Percentiles rank a stretch among this genome's conserved stretches.
phyloP scores from a whole-genome alignment of 2,113 vertebrate genomes.

The Garra rufa region DNA sequence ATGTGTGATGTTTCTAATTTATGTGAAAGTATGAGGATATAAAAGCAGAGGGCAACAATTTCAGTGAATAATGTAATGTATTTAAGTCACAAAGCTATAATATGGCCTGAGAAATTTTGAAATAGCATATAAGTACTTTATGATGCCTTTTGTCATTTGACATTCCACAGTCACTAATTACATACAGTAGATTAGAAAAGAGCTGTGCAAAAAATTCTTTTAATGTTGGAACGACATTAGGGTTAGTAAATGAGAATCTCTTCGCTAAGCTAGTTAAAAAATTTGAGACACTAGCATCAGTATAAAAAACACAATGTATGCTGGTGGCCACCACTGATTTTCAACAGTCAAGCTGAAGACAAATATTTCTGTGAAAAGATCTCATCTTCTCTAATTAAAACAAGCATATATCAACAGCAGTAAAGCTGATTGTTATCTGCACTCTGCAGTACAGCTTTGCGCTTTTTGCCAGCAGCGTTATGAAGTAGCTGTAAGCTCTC shows the following conservation, averaged over 20 bases:
- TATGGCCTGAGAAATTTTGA: background rate
- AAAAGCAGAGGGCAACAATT: no score
- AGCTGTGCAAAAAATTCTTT: background rate
- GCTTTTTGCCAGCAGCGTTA: background rate
- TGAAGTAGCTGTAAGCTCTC: slow-evolving; percentile 46
- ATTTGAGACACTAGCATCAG: background rate
- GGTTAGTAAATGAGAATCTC: background rate
- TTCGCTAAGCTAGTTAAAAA: background rate
- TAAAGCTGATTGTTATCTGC: slow-evolving; percentile 18
- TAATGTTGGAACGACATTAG: background rate
- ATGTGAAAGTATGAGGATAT: no score
- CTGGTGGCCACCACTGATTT: background rate
- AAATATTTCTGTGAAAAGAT: background rate
- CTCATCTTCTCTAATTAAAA: background rate
- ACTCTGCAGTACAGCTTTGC: background rate
- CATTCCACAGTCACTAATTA: background rate
- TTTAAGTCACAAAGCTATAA: no score
- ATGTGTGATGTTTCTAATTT: no score
- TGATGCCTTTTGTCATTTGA: background rate
- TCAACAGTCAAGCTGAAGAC: background rate
- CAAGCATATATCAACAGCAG: background rate
- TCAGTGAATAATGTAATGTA: no score
- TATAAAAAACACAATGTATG: background rate
- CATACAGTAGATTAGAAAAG: background rate
- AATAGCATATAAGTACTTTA: background rate